Evolutionary conservation across 2,888 invertebrate genomes (phyloP), one percentile per base, ranked within the genome.

Genomic region (Drosophila limbata): DNA sequence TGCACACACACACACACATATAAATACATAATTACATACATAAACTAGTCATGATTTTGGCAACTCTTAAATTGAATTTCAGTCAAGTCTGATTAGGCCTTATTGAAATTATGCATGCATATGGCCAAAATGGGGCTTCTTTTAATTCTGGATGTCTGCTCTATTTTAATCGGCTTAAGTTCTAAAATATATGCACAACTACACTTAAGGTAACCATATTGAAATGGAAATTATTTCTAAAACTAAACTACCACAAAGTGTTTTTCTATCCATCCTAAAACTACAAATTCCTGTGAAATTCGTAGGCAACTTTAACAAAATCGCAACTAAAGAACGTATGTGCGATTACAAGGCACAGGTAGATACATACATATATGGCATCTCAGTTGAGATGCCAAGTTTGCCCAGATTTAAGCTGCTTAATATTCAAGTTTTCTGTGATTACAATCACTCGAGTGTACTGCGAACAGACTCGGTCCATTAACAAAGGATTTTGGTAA

Each of bases 391-490:
- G 31, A 17, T 11, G 25, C 21, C 11, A 6, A 21, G 21, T 11
- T 45, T 45, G 37, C 56, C 9, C 47, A 69, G 44, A 51, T 67
- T 55, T 80, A 83, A 83, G 85, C 83, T 63, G 83, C 85, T 85
- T 85, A 85, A 70, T 76, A 72, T 82, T 70, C 62, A 73, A 80
- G 73, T 73, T 70, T 55, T 68, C 69, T 56, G 56, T 71, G 79
- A 84, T 81, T 84, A 61, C 63, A 76, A 73, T 76, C 79, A 71
- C 61, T 78, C 76, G 69, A 68, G 63, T 78, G 65, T 63, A 48
- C 45, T 21, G 19, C 55, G 62, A 48, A 68, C 67, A 67, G 56
- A 48, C 65, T 50, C 47, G 65, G 65, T 64, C 78, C 79, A 81
- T 80, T 83, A 80, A 77, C 75, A 81, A 60, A 31, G 71, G 63